Base-by-base conservation (phyloP, 2,888 invertebrate genomes). In the Linnaemya tessellans region DNA sequence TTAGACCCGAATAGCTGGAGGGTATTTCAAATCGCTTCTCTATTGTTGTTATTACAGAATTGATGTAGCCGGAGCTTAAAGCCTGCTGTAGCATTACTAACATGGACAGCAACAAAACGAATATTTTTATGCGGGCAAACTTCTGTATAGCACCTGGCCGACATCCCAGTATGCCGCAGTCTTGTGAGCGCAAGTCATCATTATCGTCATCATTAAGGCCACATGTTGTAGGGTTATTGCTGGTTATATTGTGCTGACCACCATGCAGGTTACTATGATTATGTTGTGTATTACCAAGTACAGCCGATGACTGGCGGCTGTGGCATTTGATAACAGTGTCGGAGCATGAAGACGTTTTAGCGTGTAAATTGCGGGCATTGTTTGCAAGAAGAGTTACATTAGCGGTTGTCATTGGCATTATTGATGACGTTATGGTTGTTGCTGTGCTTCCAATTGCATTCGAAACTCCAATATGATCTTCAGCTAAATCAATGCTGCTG, bases 31-130 rank as follows among this genome's bases (percentile, higher is more conserved):
- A 97, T 87, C 98, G 96, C 93, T 98, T 98, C 93, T 98, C 98
- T 90, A 98, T 98, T 79, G 98, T 98, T 88, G 98, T 98, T 92
- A 98, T 98, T 93, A 98, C 98, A 92, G 97, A 97, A 93, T 97
- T 97, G 89, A 97, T 97, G 92, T 97, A 97, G 88, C 97, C 97
- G 86, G 97, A 97, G 92, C 97, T 97, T 87, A 97, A 94, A 25
- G 97, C 97, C 93, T 97, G 97, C 92, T 97, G 97, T 88, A 97
- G 94, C 89, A 97, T 97, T 90, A 97, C 97, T 91, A 97, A 95
- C 94, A 97, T 95, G 91, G 97, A 97, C 89, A 97, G 94, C 90
- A 97, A 95, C 92, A 97, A 95, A 91, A 97, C 97, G 93, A 97
- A 97, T 91, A 97, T 96, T 96, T 97, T 97, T 92, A 98, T 98